A percentile compares a stretch with the other conserved stretches of the same genome.
Conservation (phyloP, 1,140 invertebrate genomes). For the Cotesia vestalis region DNA sequence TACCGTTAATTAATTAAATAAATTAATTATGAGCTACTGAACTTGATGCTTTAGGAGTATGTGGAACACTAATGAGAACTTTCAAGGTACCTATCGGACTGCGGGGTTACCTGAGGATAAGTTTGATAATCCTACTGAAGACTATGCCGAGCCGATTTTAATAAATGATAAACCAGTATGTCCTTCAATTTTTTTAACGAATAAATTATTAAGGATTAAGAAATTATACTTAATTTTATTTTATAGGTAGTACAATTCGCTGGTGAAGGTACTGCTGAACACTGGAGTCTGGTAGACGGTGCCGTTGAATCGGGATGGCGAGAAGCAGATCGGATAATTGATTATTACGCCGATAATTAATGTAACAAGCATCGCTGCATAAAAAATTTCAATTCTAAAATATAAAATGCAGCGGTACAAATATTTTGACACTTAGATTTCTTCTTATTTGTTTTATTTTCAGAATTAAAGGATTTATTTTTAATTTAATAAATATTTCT, state of each 20-base stretch:
- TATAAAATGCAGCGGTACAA: too few species aligned
- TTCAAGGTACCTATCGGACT: constrained; percentile 77
- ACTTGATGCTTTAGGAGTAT: constrained; percentile 65
- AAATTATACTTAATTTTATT: constrained; percentile 10
- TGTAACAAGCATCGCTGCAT: constrained; percentile 5
- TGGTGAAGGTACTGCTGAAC: constrained; percentile 75
- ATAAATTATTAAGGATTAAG: constrained; percentile 14
- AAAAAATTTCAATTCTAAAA: too few species aligned
- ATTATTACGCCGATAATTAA: constrained; percentile 40
- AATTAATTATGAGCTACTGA: background rate
- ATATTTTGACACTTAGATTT: too few species aligned
- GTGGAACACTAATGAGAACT: constrained; percentile 76
- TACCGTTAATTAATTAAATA: constrained; percentile 48
- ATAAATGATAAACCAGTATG: constrained; percentile 51
- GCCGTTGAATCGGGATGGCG: constrained; percentile 80
- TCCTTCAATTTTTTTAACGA: constrained; percentile 63
- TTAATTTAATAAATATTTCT: too few species aligned
- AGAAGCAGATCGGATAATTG: constrained; percentile 75
- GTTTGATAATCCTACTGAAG: constrained; percentile 36
- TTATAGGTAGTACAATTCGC: constrained; percentile 71
- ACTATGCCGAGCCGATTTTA: constrained; percentile 52
- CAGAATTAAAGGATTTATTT: too few species aligned
- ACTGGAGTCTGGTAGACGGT: constrained; percentile 82
- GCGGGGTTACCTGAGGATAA: constrained; percentile 66
- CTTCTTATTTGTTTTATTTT: too few species aligned